Evolutionary conservation across 53 echinoderm and acorn worm species (phyloP), one percentile per base, ranked within the genome.

Genomic region (Hippasteria phrygiana): DNA sequence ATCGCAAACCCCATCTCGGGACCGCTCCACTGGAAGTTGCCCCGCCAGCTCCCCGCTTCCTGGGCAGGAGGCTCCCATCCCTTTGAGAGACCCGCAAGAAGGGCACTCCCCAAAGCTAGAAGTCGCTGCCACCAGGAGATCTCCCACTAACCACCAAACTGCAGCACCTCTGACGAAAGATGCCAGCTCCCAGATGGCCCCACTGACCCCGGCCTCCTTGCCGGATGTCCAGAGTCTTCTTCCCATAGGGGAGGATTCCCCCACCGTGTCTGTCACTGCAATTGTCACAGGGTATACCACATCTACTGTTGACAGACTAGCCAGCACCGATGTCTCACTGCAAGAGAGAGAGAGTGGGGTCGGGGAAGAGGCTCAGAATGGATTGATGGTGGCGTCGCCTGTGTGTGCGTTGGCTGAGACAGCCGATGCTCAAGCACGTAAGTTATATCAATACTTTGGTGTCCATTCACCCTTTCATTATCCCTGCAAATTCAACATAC

Each of bases 201-300:
- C 85, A 18, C 81, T 74, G 50, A 88, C 74, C 70, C 74, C 92
- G 43, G 87, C 94, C 33, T 92, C 93, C 51, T 88, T 95, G 4
- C 95, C 97, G 1, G 97, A 95, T 54, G 91, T 97, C 55, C 93
- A 95, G 31, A 91, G 91, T 67, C 88, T 97, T 33, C 72, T 95
- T 28, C 84, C 87, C 42, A 86, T 65, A 10, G 74, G 90, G 74
- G 94, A 91, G 74, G 81, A 87, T 40, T 74, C 86, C 8, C 53
- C 69, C 18, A 74, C 82, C 18, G 73, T 75, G 29, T 81, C 88
- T 53, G 83, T 88, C 67, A 65, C 65, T 46, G 67, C 66, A 43
- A 22, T 56, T 64, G 48, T 71, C 69, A 91, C 87, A 77, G 91
- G 79, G 67, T 79, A 78, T 50, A 64, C 76, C 66, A 66, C 75